A percentile compares a stretch with the other conserved stretches of the same genome.
Evolutionary conservation across 2,113 vertebrate genomes (phyloP).

Genomic region (Marcusenius ussheri): DNA sequence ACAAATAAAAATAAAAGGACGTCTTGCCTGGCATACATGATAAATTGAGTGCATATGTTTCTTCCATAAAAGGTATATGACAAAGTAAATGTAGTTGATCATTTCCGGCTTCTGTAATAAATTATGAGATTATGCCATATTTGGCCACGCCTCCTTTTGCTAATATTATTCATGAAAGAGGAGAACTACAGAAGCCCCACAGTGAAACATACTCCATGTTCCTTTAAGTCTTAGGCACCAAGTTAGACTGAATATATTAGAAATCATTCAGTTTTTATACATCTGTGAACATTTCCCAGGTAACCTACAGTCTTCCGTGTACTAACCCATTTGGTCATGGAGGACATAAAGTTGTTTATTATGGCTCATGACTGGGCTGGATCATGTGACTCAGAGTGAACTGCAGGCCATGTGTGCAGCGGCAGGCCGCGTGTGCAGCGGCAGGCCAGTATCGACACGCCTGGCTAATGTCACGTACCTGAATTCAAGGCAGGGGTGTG

Average conservation of each 20-base stretch:
- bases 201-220: not conserved
- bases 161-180: not conserved
- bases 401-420: not conserved
- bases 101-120: not conserved
- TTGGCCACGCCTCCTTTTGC: not conserved
- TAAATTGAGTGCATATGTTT: not conserved
- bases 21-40: not conserved
- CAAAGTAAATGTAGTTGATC: not conserved
- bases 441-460: not conserved
- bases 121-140: not conserved
- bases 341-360: not conserved
- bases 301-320: not conserved
- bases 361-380: not conserved
- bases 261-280: not conserved
- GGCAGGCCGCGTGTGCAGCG: not conserved
- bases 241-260: not conserved
- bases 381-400: not conserved
- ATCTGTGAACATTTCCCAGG: not conserved
- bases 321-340: not conserved
- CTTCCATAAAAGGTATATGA: not conserved
- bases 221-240: not conserved
- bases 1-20: not conserved
- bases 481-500: not conserved
- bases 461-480: not conserved
- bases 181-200: not conserved